A percentile compares a stretch with the other conserved stretches of the same genome.
Conservation (phyloP, 2,113 vertebrate genomes). For the Eleginops maclovinus region DNA sequence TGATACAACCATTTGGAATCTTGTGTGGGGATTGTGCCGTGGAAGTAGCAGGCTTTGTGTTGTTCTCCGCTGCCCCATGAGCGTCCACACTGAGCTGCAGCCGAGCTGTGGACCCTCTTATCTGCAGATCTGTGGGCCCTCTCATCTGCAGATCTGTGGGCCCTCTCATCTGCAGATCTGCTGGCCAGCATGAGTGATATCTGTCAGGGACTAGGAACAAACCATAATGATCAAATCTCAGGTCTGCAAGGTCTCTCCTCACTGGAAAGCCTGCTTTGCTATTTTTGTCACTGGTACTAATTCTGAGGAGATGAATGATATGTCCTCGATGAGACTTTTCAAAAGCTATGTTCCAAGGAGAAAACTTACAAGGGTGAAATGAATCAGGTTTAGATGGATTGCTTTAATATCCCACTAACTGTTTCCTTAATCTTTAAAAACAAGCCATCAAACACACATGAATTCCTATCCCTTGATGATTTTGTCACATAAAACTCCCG, state of each 20-base stretch:
- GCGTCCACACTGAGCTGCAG: conserved; percentile 58
- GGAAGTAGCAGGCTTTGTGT: conserved; percentile 42
- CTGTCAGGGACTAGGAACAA: conserved; percentile 81
- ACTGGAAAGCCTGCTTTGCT: conserved; percentile 24
- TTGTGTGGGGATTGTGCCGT: conserved; percentile 51
- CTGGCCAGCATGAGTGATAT: conserved; percentile 81
- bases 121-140: no score
- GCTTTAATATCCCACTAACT: conserved; percentile 26
- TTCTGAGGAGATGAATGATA: conserved; percentile 87
- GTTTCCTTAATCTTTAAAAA: conserved; percentile 50
- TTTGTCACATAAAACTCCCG: conserved; percentile 35
- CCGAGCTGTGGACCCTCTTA: no score
- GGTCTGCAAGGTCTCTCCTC: conserved; percentile 71
- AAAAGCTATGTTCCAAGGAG: conserved; percentile 56
- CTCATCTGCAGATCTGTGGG: conserved; percentile 57
- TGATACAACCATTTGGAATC: conserved; percentile 68
- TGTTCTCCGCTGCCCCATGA: background rate
- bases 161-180: conserved; percentile 55
- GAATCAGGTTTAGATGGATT: conserved; percentile 18
- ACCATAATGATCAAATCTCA: conserved; percentile 73
- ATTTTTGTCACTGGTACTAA: conserved; percentile 68
- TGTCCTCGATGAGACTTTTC: conserved; percentile 83
- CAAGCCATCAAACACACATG: conserved; percentile 22
- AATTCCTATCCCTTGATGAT: conserved; percentile 31
- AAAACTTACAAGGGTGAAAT: conserved; percentile 60